phyloP scores from a whole-genome alignment of 1,140 invertebrate species.

The Euura lappo region DNA sequence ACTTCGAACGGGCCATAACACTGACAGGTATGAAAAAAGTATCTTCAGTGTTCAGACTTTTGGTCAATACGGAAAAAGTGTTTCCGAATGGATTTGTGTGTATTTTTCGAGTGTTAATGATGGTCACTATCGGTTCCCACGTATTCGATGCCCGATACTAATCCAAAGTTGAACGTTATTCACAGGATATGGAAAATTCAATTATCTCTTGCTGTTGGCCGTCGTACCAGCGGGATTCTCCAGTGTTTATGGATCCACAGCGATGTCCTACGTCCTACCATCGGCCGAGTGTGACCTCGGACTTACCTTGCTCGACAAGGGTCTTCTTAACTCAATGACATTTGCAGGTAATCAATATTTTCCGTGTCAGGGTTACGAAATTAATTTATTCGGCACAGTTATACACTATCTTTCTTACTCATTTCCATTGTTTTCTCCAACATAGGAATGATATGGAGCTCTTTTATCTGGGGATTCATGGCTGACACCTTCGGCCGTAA shows the following conservation, averaged over 20 bases:
- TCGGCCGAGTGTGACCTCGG: constrained; percentile 50
- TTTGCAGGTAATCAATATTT: constrained; percentile 48
- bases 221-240: constrained; percentile 46
- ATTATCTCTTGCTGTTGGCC: constrained; percentile 46
- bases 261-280: constrained; percentile 50
- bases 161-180: not conserved
- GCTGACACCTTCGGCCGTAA: constrained; percentile 70
- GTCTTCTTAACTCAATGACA: constrained; percentile 53
- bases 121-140: too few species aligned
- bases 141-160: too few species aligned
- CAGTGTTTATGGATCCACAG: constrained; percentile 45
- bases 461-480: constrained; percentile 73
- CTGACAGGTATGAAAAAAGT: constrained; percentile 29
- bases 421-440: constrained; percentile 8
- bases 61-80: too few species aligned
- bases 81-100: too few species aligned
- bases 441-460: constrained; percentile 64
- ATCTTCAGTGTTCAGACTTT: too few species aligned
- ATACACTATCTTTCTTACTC: not conserved
- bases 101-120: too few species aligned
- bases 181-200: constrained; percentile 53
- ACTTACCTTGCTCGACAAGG: constrained; percentile 48
- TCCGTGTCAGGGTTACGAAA: constrained; percentile 3
- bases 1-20: constrained; percentile 45
- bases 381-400: constrained; percentile 8